These are phyloP conservation scores for Hyposoter dolosus DNA, from an alignment of 2,888 invertebrate species.

Conservation along the genomic window DNA sequence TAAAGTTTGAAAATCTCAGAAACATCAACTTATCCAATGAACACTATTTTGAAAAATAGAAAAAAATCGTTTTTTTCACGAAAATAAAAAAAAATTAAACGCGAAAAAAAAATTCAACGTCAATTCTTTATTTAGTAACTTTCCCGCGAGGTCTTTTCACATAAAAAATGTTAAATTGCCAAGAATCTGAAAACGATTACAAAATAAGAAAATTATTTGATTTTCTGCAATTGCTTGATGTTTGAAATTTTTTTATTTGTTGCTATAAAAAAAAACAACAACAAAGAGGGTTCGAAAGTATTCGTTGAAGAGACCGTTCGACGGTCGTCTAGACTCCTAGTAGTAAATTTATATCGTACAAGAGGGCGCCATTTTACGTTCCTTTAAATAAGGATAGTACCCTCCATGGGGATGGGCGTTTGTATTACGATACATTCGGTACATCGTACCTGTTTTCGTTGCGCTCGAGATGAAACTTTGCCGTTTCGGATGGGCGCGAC, in stretches of 20 bases:
- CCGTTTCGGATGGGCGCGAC: conserved; percentile 32
- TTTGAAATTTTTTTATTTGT: neutral
- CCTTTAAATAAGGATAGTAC: conserved; percentile 12
- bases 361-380: conserved; percentile 30
- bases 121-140: neutral
- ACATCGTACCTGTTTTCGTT: conserved; percentile 44
- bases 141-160: neutral
- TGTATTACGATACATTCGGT: conserved; percentile 19
- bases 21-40: too few relatives aligned
- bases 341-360: conserved; percentile 47
- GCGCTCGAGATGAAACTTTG: conserved; percentile 54
- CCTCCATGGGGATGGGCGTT: neutral
- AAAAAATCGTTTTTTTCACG: neutral
- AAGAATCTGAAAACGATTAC: neutral
- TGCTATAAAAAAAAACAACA: neutral
- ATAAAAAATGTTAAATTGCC: neutral
- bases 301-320: neutral
- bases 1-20: too few relatives aligned
- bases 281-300: neutral
- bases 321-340: conserved; percentile 32
- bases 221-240: neutral
- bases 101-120: neutral
- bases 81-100: neutral
- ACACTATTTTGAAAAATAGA: neutral
- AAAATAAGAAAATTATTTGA: neutral